Conservation (phyloP, 2,113 vertebrate species). For the Talpa occidentalis region DNA sequence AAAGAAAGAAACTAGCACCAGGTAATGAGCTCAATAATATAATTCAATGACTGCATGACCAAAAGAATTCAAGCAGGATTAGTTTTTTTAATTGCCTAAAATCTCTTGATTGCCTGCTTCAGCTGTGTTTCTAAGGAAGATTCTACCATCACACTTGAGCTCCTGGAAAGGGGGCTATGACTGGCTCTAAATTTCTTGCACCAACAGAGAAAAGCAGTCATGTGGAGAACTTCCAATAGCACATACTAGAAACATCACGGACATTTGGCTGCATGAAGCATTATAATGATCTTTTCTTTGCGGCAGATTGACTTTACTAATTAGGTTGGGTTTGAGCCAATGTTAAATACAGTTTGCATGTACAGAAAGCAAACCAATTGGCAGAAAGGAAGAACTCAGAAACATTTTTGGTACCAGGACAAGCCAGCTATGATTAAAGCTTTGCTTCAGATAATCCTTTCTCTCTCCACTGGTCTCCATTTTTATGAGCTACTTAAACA, state of each 20-base stretch:
- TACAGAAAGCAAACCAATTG: constrained; percentile 72
- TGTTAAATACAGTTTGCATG: constrained; percentile 82
- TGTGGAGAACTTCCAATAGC: constrained; percentile 64
- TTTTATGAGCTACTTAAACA: constrained; percentile 53
- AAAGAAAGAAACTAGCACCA: neutral
- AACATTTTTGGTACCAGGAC: constrained; percentile 65
- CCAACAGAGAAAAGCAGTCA: constrained; percentile 50
- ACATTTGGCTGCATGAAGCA: constrained; percentile 71
- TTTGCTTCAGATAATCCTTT: constrained; percentile 64
- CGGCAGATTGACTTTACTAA: constrained; percentile 81
- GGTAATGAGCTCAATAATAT: neutral
- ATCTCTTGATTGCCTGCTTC: neutral
- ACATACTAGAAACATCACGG: constrained; percentile 66
- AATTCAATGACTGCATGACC: neutral
- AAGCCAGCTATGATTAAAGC: constrained; percentile 67
- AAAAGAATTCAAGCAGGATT: neutral
- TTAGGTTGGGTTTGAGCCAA: constrained; percentile 78
- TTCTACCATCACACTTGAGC: neutral
- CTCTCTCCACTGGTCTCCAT: constrained; percentile 13
- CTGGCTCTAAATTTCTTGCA: constrained; percentile 55
- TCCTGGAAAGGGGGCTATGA: neutral
- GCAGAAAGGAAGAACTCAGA: constrained; percentile 59
- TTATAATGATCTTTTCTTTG: constrained; percentile 80
- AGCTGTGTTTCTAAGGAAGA: neutral
- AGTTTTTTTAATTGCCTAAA: neutral